Evolutionary conservation across 2,888 invertebrate genomes (phyloP).

Genomic region (Drosophila lutescens): DNA sequence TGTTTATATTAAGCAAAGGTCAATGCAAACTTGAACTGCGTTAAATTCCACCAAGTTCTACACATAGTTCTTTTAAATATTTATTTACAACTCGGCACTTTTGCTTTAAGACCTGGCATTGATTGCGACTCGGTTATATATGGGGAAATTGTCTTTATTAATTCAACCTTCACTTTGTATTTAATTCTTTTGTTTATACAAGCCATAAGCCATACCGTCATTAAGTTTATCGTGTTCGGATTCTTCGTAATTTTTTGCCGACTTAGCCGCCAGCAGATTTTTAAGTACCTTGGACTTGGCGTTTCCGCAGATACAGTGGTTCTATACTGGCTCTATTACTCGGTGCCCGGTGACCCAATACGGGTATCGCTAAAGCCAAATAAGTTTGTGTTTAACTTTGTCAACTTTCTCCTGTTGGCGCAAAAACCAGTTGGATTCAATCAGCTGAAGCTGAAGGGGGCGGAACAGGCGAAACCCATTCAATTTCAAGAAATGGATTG

Average conservation of each 20-base stretch:
- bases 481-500: constrained; percentile 25
- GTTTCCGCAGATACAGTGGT: constrained; percentile 22
- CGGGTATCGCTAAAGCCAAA: constrained; percentile 29
- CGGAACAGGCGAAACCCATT: constrained; percentile 19
- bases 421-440: constrained; percentile 26
- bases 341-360: constrained; percentile 22
- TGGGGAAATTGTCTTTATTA: constrained; percentile 28
- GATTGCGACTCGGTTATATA: constrained; percentile 10
- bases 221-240: constrained; percentile 7
- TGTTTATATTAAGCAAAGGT: background rate
- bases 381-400: constrained; percentile 26
- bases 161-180: constrained; percentile 26
- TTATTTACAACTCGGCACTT: constrained; percentile 11
- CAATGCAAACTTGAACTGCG: background rate
- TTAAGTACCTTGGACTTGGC: constrained; percentile 23
- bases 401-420: constrained; percentile 20
- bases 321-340: background rate
- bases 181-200: constrained; percentile 40
- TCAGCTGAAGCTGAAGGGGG: constrained; percentile 11
- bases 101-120: constrained; percentile 15
- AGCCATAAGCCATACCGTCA: constrained; percentile 5
- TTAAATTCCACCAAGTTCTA: constrained; percentile 3
- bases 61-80: constrained; percentile 9
- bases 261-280: constrained; percentile 16
- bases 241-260: constrained; percentile 11